Evolutionary conservation across 2,113 vertebrate genomes (phyloP).

Genomic region (Nothobranchius kuhntae): DNA sequence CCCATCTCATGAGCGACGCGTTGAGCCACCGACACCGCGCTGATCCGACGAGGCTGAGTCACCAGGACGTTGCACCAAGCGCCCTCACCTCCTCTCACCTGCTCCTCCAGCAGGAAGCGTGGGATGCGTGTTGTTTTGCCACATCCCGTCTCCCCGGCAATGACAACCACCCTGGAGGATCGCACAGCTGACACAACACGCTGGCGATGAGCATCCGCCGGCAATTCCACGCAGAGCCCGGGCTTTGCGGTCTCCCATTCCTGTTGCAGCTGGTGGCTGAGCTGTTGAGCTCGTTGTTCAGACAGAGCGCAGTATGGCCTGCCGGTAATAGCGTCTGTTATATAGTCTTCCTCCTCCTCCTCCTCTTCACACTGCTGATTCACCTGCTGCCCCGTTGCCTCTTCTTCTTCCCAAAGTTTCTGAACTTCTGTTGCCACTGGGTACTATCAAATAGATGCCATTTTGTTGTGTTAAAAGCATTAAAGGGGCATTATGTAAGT

Average conservation of each 20-base stretch:
- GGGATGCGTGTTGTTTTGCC: slow-evolving; percentile 96
- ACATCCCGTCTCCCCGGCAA: slow-evolving; percentile 93
- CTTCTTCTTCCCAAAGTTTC: slow-evolving; percentile 71
- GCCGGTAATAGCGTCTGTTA: slow-evolving; percentile 88
- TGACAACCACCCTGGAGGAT: slow-evolving; percentile 87
- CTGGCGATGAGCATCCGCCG: slow-evolving; percentile 86
- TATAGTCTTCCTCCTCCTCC: slow-evolving; percentile 67
- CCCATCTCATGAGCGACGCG: slow-evolving; percentile 92
- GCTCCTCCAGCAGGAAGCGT: slow-evolving; percentile 89
- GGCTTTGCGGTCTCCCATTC: slow-evolving; percentile 82
- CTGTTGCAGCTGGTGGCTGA: slow-evolving; percentile 80
- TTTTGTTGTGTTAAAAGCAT: background rate
- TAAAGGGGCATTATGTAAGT: too few relatives aligned
- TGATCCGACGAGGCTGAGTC: slow-evolving; percentile 94
- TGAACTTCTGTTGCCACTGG: slow-evolving; percentile 78
- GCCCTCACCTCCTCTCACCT: slow-evolving; percentile 80
- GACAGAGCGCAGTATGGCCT: slow-evolving; percentile 80
- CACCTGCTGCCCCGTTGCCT: slow-evolving; percentile 41
- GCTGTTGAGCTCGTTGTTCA: slow-evolving; percentile 69
- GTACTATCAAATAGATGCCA: slow-evolving; percentile 73
- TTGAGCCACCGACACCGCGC: slow-evolving; percentile 93
- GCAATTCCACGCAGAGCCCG: slow-evolving; percentile 79
- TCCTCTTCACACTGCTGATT: slow-evolving; percentile 50
- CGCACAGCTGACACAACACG: slow-evolving; percentile 84
- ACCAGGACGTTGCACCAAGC: slow-evolving; percentile 91